Evolutionary conservation across 1,140 invertebrate genomes (phyloP).

Genomic region (Drosophila miranda): DNA sequence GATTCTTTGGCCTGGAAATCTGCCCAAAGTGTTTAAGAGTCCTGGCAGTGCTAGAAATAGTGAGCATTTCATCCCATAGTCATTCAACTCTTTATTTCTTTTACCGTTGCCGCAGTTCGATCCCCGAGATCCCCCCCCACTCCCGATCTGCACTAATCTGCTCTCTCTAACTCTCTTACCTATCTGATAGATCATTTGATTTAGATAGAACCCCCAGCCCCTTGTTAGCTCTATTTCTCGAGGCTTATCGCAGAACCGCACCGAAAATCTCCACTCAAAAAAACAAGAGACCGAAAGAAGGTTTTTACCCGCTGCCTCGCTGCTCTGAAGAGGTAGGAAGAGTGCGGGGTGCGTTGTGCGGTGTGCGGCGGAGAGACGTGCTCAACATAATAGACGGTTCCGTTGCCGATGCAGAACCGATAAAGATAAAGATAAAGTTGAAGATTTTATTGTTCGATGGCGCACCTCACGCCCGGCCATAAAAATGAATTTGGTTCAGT

Average conservation of each 20-base stretch:
- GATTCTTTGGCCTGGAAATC: too few species aligned
- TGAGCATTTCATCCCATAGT: too few species aligned
- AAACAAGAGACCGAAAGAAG: neutral
- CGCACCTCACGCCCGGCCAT: slow-evolving; percentile 39
- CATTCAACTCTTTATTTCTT: too few species aligned
- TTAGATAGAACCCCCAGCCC: neutral
- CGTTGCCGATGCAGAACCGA: slow-evolving; percentile 54
- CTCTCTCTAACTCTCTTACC: neutral
- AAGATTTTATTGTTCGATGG: slow-evolving; percentile 63
- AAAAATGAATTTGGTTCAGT: slow-evolving; percentile 35
- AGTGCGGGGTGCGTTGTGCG: neutral
- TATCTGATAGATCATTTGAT: slow-evolving; percentile 13
- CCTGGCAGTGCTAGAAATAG: too few species aligned
- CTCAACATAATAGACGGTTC: slow-evolving; percentile 68
- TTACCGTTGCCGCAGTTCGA: too few species aligned
- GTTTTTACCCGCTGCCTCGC: too few species aligned
- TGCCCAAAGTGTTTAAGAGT: too few species aligned
- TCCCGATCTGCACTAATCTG: slow-evolving; percentile 2
- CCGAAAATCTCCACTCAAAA: slow-evolving; percentile 31
- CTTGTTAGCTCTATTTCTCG: slow-evolving; percentile 42
- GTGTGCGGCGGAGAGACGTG: slow-evolving; percentile 9
- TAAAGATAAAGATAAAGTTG: slow-evolving; percentile 68
- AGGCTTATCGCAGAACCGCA: slow-evolving; percentile 31
- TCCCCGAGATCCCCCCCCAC: too few species aligned
- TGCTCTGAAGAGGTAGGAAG: too few species aligned